Evolutionary conservation across 2,113 vertebrate species (phyloP).

Genomic region (Heterotis niloticus): DNA sequence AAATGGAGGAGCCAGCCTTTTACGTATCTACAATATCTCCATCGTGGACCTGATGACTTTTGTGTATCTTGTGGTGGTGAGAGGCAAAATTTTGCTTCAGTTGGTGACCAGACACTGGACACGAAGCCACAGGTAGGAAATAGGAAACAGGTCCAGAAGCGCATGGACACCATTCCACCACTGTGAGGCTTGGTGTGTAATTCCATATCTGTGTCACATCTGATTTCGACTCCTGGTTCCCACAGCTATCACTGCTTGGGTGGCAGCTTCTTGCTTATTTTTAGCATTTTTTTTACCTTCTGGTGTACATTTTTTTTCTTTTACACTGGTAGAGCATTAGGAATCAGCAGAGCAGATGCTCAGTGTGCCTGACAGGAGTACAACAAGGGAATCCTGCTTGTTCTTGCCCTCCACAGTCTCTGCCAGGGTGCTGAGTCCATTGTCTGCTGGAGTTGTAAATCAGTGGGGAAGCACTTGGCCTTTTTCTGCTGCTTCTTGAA

Average conservation of each 20-base stretch:
- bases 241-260: not conserved
- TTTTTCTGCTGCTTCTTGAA: slow-evolving; percentile 25
- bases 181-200: too few species aligned
- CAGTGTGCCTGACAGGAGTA: not conserved
- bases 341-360: not conserved
- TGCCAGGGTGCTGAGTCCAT: not conserved
- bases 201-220: not conserved
- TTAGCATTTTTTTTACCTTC: not conserved
- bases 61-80: too few species aligned
- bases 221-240: not conserved
- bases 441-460: not conserved
- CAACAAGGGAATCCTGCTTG: not conserved
- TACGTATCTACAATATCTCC: too few species aligned
- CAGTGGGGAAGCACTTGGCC: slow-evolving; percentile 20
- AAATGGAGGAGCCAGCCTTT: too few species aligned
- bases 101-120: too few species aligned
- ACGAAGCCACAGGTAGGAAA: too few species aligned
- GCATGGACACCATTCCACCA: too few species aligned
- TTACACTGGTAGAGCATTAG: not conserved
- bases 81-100: too few species aligned
- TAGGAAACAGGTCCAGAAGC: too few species aligned
- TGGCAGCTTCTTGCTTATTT: not conserved
- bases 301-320: not conserved
- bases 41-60: too few species aligned
- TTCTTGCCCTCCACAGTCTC: not conserved